Evolutionary conservation across 2,113 vertebrate species (phyloP), one percentile per base, ranked within the genome.

Genomic region (Corythaeola cristata): DNA sequence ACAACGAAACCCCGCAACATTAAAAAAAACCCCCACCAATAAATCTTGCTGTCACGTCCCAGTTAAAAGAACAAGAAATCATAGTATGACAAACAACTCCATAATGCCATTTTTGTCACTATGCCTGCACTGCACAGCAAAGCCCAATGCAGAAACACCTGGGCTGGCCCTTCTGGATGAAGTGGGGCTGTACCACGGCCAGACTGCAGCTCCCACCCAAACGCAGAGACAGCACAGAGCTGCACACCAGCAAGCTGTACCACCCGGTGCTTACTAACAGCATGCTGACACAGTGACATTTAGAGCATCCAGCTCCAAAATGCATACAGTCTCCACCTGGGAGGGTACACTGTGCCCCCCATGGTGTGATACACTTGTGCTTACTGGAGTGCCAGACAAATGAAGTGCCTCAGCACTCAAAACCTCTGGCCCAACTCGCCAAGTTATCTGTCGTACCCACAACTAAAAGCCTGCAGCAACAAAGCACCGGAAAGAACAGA

Each of bases 381-480:
- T 37, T 64, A 20, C 15, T 26, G 15, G 32, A 44, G 21, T 27
- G 32, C 35, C 74, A 58, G 28, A 50, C 59, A 62, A 75, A 69
- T 32, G 3, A 44, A 87, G 32, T 24, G 27, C 41, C 35, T 63
- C 53, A 49, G 71, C 32, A 20, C 47, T 55, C 37, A 59, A 68
- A 68, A 52, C 7, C 60, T 52, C 47, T 35, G 47, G 24, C 15
- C 7, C 27, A 62, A 5, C 21, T 39, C 2, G 0, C 8, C 35
- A 32, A 67, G 44, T 69, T 83, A 47, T 28, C 44, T 47, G 5
- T 39, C 3, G 2, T 21, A 69, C 20, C 22, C 33, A 41, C 9
- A 27, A 37, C 9, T 60, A 74, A 81, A 84, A 84, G 49, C 2
- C 27, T 58, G 47, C 0, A 0, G 24, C 12, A n/a, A 19, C 16